Percentiles rank a stretch among this genome's conserved stretches.
Conservation (phyloP, 1,140 invertebrate species). For the Amphibalanus amphitrite region DNA sequence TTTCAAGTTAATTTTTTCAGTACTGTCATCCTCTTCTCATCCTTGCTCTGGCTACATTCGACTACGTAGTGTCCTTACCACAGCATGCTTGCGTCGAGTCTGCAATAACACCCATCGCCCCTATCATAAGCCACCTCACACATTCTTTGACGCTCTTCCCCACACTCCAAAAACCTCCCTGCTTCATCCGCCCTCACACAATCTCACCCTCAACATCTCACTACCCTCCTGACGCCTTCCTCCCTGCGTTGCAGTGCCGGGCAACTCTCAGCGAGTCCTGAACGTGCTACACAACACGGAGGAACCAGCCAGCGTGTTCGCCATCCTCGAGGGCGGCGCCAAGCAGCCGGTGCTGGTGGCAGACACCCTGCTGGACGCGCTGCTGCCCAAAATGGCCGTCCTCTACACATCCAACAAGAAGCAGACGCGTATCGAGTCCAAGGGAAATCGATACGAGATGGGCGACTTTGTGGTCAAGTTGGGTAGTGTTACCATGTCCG, state of each 20-base stretch:
- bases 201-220: no score
- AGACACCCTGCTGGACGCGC: constrained; percentile 72
- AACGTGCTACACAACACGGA: constrained; percentile 89
- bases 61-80: no score
- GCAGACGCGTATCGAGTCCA: constrained; percentile 55
- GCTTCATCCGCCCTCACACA: no score
- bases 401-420: constrained; percentile 79
- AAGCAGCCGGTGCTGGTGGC: constrained; percentile 54
- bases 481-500: constrained; percentile 76
- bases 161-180: no score
- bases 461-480: constrained; percentile 89
- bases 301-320: constrained; percentile 83
- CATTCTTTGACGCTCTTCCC: no score
- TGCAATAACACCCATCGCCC: no score
- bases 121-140: no score
- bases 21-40: no score
- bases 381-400: constrained; percentile 72
- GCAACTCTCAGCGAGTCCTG: constrained; percentile 39
- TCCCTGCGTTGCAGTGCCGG: neutral
- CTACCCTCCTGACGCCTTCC: no score
- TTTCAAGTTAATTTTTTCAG: no score
- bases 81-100: no score
- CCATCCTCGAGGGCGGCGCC: constrained; percentile 53
- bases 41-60: no score
- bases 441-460: constrained; percentile 70